A percentile compares a stretch with the other conserved stretches of the same genome.
Conservation (phyloP, 2,888 invertebrate species). For the Clusia tigrina region DNA sequence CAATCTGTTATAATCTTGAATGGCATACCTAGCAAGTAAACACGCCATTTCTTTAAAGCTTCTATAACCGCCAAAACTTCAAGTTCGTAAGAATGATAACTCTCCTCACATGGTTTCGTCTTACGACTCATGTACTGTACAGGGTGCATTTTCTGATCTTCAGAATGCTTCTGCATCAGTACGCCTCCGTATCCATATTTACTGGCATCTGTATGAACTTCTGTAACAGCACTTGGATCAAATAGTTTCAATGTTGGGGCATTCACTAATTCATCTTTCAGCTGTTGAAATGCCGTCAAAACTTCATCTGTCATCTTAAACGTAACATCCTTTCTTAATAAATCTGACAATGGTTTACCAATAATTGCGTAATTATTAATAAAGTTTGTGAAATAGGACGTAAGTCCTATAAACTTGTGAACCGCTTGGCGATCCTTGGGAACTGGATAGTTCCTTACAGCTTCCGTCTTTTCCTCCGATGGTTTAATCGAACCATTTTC, state of each 20-base stretch:
- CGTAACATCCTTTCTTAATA: constrained; percentile 22
- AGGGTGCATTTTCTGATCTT: too few relatives aligned
- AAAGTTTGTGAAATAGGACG: constrained; percentile 33
- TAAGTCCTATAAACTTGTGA: constrained; percentile 34
- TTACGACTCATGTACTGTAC: constrained; percentile 35
- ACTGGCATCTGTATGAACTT: constrained; percentile 38
- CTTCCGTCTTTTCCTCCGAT: constrained; percentile 28
- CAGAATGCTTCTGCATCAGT: constrained; percentile 33
- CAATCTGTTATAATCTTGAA: constrained; percentile 37
- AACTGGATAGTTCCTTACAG: constrained; percentile 28
- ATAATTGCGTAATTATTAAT: constrained; percentile 12
- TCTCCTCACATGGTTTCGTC: constrained; percentile 29
- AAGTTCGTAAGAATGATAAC: constrained; percentile 42
- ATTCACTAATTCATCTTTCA: constrained; percentile 24
- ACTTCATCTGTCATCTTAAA: constrained; percentile 30
- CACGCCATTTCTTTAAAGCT: constrained; percentile 42
- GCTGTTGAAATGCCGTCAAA: constrained; percentile 24
- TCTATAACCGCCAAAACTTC: constrained; percentile 44
- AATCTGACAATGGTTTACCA: constrained; percentile 28
- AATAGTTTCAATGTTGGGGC: constrained; percentile 36
- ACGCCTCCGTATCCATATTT: constrained; percentile 39
- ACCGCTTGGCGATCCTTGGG: constrained; percentile 30
- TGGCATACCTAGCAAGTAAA: constrained; percentile 30
- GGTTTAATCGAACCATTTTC: too few relatives aligned
- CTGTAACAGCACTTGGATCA: constrained; percentile 31